Evolutionary conservation across 2,113 vertebrate genomes (phyloP), one percentile per base, ranked within the genome.

Genomic region (Phyllostomus discolor): DNA sequence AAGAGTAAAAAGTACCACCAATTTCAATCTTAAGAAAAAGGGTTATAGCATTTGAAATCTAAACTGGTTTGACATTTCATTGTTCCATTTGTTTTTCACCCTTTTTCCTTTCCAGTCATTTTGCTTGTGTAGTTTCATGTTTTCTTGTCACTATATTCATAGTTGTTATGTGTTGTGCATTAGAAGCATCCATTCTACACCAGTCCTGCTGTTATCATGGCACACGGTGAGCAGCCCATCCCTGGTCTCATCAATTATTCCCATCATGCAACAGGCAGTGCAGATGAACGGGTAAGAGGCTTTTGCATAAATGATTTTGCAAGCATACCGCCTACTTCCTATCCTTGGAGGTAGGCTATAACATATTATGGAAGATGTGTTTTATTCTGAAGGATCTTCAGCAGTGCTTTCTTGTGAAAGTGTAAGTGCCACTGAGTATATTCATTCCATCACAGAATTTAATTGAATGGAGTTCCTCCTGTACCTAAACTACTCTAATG

Each of bases 121-220:
- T 97, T 98, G 97, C 97, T 97, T 98, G 96, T 98, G 62, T 85
- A 97, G 97, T 97, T 97, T 97, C 94, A 96, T 98, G 95, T 98
- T 98, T 97, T 98, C 96, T 81, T 98, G 95, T 98, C 98, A 98
- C 89, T 98, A 57, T 99, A 98, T 98, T 98, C 98, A 98, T 98
- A 97, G 97, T 97, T 99, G 97, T 99, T 98, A 98, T 99, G 97
- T 99, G 97, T 99, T 99, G 98, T 99, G 98, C 98, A 99, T 99
- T 99, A 99, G 99, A 99, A 98, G 97, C 98, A 98, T 98, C 98
- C 98, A 99, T 98, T 98, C 98, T 98, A 98, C 98, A 98, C 98
- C 98, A 99, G 98, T 98, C 98, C 99, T 98, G 99, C 99, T 98
- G 98, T 99, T 98, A 97, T 99, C 98, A 99, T 99, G 99, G 99